Evolutionary conservation across 1,140 invertebrate species (phyloP).

Genomic region (Papilio aristodemus): DNA sequence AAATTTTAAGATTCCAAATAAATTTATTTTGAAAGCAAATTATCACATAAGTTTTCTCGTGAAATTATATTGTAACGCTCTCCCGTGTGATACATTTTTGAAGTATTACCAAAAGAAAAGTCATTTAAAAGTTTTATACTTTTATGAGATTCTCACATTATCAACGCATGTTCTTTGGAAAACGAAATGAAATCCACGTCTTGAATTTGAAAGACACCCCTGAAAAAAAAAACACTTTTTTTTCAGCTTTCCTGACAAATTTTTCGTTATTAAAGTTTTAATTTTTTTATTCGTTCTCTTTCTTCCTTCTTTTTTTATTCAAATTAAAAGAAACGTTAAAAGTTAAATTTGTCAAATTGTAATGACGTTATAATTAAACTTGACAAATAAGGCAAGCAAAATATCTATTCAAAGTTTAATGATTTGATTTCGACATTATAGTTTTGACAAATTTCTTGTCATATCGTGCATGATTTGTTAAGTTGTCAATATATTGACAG

Average conservation of each 20-base stretch:
- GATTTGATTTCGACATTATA: too few species aligned
- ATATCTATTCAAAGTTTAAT: too few species aligned
- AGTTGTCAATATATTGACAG: too few species aligned
- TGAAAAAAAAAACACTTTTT: not conserved
- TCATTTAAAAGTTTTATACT: slow-evolving; percentile 16
- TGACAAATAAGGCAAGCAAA: too few species aligned
- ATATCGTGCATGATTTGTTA: too few species aligned
- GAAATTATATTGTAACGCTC: not conserved
- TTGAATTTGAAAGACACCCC: not conserved
- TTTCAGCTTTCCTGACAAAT: not conserved
- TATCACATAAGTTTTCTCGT: not conserved
- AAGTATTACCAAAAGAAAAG: not conserved
- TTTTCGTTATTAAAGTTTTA: not conserved
- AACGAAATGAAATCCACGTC: not conserved
- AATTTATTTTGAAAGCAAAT: too few species aligned
- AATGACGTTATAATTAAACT: too few species aligned
- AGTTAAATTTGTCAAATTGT: too few species aligned
- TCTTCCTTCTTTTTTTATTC: not conserved
- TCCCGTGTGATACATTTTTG: not conserved
- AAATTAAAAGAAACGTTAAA: too few species aligned
- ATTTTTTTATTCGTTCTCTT: too few species aligned
- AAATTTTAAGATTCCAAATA: too few species aligned
- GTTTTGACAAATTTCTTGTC: too few species aligned
- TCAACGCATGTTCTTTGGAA: slow-evolving; percentile 9
- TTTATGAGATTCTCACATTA: slow-evolving; percentile 10